A percentile compares a stretch with the other conserved stretches of the same genome.
Conservation (phyloP, 2,113 vertebrate genomes). For the Bolborhynchus lineola region DNA sequence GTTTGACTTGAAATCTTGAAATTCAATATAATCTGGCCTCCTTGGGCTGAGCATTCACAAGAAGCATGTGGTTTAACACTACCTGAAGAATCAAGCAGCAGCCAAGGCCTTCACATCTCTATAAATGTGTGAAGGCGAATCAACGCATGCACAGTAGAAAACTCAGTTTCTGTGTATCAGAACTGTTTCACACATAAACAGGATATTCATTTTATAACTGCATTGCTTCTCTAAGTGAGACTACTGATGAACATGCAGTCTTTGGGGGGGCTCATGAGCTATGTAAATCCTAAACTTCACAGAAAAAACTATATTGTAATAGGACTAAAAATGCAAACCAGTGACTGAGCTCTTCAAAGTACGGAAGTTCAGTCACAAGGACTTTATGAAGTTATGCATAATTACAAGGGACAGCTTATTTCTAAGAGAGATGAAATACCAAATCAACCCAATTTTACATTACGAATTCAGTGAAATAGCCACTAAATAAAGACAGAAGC, state of each 20-base stretch:
- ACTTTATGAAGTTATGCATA: not conserved
- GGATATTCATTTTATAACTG: not conserved
- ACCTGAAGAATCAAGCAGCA: not conserved
- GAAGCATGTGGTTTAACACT: not conserved
- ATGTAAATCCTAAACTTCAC: not conserved
- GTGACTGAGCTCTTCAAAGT: not conserved
- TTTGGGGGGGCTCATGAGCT: not conserved
- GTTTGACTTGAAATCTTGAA: not conserved
- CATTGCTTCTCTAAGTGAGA: not conserved
- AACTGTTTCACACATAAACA: not conserved
- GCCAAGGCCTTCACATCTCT: not conserved
- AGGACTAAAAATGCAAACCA: not conserved
- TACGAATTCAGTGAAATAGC: not conserved
- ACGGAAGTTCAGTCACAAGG: rapidly evolving
- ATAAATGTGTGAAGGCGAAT: rapidly evolving
- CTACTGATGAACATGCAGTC: not conserved
- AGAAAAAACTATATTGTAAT: not conserved
- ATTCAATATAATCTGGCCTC: not conserved
- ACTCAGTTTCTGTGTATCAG: not conserved
- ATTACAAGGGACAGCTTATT: not conserved
- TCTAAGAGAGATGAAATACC: not conserved
- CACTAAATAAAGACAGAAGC: not conserved
- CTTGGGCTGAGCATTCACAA: not conserved
- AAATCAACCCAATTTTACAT: not conserved
- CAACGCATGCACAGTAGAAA: rapidly evolving